A percentile compares a stretch with the other conserved stretches of the same genome.
Evolutionary conservation across 2,797 vertebrate species (phyloP).

Genomic region (Diceros bicornis): DNA sequence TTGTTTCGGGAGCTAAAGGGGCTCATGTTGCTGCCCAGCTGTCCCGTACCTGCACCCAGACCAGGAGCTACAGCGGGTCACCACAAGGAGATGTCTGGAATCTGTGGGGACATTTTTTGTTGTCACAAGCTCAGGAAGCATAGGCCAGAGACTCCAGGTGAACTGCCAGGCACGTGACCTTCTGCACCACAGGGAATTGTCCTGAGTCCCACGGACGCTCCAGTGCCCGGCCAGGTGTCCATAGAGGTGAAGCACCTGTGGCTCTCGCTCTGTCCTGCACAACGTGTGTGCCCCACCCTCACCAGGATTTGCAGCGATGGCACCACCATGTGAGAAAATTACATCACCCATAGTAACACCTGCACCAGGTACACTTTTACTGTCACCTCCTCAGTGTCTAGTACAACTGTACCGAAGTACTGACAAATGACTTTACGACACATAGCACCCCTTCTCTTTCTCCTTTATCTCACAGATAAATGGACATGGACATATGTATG

Average conservation of each 20-base stretch:
- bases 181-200: not conserved
- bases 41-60: fast-evolving
- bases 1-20: not conserved
- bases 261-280: fast-evolving
- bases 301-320: not conserved
- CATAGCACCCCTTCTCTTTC: too few relatives aligned
- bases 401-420: not conserved
- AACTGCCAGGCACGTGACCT: too few relatives aligned
- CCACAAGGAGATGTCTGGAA: not conserved
- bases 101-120: not conserved
- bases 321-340: not conserved
- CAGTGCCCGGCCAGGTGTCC: fast-evolving
- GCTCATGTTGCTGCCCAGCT: too few relatives aligned
- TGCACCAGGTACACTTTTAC: not conserved
- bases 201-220: not conserved
- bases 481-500: fast-evolving
- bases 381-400: not conserved
- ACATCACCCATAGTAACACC: not conserved
- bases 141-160: not conserved
- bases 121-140: not conserved
- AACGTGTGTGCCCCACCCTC: fast-evolving
- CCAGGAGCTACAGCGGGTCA: too few relatives aligned
- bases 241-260: not conserved
- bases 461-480: not conserved
- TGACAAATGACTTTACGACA: not conserved